Base-by-base conservation (phyloP, 2,888 invertebrate genomes). In the Synanthedon formicaeformis region DNA sequence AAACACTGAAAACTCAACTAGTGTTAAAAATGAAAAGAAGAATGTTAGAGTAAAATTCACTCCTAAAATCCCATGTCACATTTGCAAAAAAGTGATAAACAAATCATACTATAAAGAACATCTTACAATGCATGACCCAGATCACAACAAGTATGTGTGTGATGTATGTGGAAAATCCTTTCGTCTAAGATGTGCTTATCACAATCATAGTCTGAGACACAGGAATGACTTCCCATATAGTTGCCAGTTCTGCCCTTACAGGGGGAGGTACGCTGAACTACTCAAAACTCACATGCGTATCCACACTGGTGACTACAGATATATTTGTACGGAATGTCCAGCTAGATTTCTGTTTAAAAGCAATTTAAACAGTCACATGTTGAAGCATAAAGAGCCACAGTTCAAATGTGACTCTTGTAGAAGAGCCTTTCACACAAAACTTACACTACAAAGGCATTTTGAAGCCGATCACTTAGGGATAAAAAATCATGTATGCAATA, bases 101-200 rank as follows among this genome's bases (percentile, higher is more conserved):
- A 63, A 65, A 48, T 72, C 76, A 8, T 77, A 77, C 57, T 72
- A 69, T 41, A 78, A 75, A 56, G 72, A 76, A 53, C 78, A 78
- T 56, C 56, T 77, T 51, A 75, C 75, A 0, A 69, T 77, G 69
- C 77, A 78, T 58, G 76, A 79, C 52, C 75, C 76, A 4, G 66
- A 76, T 50, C 73, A 72, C 23, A 69, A 73, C 45, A 75, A 74
- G 50, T 78, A 74, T 65, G 65, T 80, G 2, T 80, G 80, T 59
- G 78, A 80, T 55, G 58, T 79, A 0, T 80, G 80, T 56, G 80
- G 80, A 2, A 79, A 78, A 54, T 71, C 74, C 14, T 80, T 78
- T 54, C 60, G 76, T 51, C 58, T 74, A 16, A 58, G 74, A 51
- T 77, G 77, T 60, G 72, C 78, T 1, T 77, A 77, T 51, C 70